These are phyloP conservation scores for Drosophila kanekoi DNA, from an alignment of 2,888 invertebrate genomes.

Conservation along the genomic window DNA sequence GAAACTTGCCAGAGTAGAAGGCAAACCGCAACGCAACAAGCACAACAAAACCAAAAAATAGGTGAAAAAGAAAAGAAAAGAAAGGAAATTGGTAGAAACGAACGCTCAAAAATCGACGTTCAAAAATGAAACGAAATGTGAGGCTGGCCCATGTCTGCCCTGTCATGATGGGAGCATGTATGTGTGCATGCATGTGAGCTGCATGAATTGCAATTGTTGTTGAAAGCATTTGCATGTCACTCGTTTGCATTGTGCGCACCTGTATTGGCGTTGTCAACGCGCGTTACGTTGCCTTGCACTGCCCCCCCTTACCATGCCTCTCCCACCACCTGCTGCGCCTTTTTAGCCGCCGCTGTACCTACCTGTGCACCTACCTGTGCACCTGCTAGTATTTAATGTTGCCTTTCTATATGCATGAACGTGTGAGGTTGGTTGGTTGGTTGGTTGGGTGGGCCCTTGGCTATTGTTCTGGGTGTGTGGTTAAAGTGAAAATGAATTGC, in stretches of 20 bases:
- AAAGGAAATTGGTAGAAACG: conserved; percentile 44
- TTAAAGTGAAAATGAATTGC: conserved; percentile 71
- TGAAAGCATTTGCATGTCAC: conserved; percentile 82
- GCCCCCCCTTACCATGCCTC: not conserved
- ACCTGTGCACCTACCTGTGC: not conserved
- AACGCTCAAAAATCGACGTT: conserved; percentile 72
- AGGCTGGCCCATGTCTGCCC: conserved; percentile 39
- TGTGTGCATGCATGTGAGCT: conserved; percentile 21
- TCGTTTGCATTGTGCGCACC: conserved; percentile 74
- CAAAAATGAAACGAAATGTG: conserved; percentile 73
- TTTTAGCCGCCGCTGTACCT: not conserved
- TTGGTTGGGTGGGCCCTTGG: conserved; percentile 20
- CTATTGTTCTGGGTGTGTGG: conserved; percentile 48
- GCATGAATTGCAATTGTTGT: conserved; percentile 78
- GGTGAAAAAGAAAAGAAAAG: not conserved
- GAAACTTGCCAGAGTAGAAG: conserved; percentile 20
- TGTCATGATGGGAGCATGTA: conserved; percentile 44
- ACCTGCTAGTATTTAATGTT: conserved; percentile 60
- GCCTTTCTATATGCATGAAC: conserved; percentile 67
- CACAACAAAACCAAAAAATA: conserved; percentile 24
- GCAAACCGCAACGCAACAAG: conserved; percentile 47
- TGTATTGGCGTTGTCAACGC: conserved; percentile 75
- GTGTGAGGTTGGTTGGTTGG: conserved; percentile 19
- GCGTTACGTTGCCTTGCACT: conserved; percentile 10
- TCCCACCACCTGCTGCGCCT: conserved; percentile 3